These are phyloP conservation scores for Pristiophorus japonicus DNA, from an alignment of 2,113 vertebrate genomes.

Conservation along the genomic window DNA sequence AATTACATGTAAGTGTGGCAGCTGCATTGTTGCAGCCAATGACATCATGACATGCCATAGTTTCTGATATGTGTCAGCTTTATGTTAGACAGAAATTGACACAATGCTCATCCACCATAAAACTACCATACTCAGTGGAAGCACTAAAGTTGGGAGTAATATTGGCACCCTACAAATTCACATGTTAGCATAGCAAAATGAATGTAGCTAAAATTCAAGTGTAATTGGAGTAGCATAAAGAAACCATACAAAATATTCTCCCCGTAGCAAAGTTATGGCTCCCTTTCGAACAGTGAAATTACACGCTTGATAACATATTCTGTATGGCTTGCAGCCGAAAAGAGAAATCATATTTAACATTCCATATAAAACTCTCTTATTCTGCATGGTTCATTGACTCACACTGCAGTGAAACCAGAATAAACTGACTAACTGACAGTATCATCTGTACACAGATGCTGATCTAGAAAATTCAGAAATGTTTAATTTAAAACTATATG, in stretches of 20 bases:
- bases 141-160: neutral
- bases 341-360: neutral
- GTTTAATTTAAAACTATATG: too few relatives aligned
- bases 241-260: neutral
- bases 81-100: neutral
- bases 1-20: neutral
- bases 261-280: neutral
- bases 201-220: neutral
- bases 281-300: neutral
- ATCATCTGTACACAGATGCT: neutral
- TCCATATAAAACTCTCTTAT: neutral
- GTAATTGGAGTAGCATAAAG: neutral
- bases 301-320: neutral
- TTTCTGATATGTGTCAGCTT: neutral
- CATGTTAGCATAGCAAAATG: neutral
- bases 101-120: neutral
- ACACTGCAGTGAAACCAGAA: neutral
- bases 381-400: neutral
- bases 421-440: neutral
- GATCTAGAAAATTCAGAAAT: neutral
- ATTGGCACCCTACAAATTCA: neutral
- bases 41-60: neutral
- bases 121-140: neutral
- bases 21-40: neutral
- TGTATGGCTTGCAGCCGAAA: neutral